Base-by-base conservation (phyloP, 2,888 invertebrate species). In the Leucoptera coffeella region DNA sequence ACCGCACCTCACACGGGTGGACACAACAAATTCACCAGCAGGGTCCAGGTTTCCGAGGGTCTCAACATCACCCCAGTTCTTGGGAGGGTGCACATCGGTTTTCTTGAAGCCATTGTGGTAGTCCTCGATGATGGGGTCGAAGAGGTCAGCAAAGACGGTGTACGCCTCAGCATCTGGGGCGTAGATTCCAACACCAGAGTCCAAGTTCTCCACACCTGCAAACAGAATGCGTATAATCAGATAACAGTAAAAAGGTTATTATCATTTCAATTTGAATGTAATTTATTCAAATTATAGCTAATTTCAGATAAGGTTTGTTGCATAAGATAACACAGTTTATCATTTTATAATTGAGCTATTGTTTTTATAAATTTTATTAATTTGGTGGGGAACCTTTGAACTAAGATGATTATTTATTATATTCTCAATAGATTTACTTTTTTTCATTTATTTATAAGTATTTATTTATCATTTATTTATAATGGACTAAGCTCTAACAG, bases 101-200 rank as follows among this genome's bases (percentile, higher is more conserved):
- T 89, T 85, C 77, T 87, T 89, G 80, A 95, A 95, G 43, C 94
- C 94, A 59, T 78, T 80, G 74, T 95, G 95, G 77, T 95, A 95
- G 57, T 94, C 94, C 58, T 93, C 92, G 61, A 97, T 96, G 75
- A 97, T 88, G 59, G 94, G 94, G 73, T 96, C 92, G 67, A 97
- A 96, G 40, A 97, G 77, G 30, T 88, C 89, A 36, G 88, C 77
- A 64, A 96, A 97, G 29, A 86, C 78, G 42, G 85, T 82, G 78
- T 96, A 97, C 29, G 94, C 64, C 65, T 96, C 95, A 36, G 95
- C 94, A 60, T 96, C 96, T 32, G 95, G 94, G 31, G 96, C 96
- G 57, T 96, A 96, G 73, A 96, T 88, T 56, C 96, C 95, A 36
- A 94, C 89, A 47, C 94, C 93, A 38, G 93, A 93, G 72, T 96